A percentile compares a stretch with the other conserved stretches of the same genome.
These are phyloP conservation scores for Poeciliopsis paucimaculata DNA, from an alignment of 2,797 vertebrate genomes.

Conservation along the genomic window DNA sequence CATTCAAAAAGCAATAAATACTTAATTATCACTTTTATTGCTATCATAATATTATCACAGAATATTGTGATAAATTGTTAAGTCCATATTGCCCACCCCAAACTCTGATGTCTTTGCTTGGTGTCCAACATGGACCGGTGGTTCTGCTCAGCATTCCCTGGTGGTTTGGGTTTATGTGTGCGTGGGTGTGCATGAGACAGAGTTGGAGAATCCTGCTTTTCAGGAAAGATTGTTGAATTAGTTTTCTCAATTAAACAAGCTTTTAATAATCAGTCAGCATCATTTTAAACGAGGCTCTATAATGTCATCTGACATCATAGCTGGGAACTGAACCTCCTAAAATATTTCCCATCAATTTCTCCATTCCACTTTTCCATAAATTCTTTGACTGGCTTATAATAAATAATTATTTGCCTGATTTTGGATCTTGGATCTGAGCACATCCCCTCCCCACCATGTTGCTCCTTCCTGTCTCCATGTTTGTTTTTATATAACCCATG, in stretches of 20 bases:
- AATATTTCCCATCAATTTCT: neutral
- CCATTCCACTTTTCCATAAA: neutral
- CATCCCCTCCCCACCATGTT: neutral
- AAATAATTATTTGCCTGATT: neutral
- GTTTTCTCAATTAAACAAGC: neutral
- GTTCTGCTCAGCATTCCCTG: neutral
- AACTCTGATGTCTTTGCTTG: neutral
- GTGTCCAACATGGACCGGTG: neutral
- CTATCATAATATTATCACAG: too few species aligned
- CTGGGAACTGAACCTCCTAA: neutral
- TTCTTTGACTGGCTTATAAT: neutral
- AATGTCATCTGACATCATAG: neutral
- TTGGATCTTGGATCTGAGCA: neutral
- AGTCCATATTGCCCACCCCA: neutral
- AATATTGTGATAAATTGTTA: too few species aligned
- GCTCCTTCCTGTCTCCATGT: neutral
- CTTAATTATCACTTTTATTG: too few species aligned
- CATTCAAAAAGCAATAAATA: too few species aligned
- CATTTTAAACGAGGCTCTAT: neutral
- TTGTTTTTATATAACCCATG: slow-evolving; percentile 2
- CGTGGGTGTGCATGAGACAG: neutral
- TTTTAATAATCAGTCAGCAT: neutral
- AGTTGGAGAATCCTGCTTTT: neutral
- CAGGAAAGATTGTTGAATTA: neutral
- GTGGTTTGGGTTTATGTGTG: neutral